Percentiles rank a stretch among this genome's conserved stretches.
Evolutionary conservation across 2,888 invertebrate genomes (phyloP).

Genomic region (Synergus umbraculus): DNA sequence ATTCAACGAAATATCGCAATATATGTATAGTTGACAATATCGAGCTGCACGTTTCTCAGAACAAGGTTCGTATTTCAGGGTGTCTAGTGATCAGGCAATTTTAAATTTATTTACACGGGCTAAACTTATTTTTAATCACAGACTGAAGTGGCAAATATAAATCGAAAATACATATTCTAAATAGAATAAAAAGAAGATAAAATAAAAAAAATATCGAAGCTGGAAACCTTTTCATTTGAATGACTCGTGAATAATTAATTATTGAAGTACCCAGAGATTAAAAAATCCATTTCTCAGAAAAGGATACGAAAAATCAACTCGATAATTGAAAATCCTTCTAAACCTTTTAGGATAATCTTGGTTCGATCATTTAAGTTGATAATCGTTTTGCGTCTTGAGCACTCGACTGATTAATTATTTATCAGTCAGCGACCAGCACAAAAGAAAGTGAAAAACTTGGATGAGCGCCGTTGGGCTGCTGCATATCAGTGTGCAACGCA

Average conservation of each 20-base stretch:
- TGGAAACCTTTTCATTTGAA: background rate
- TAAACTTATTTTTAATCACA: too few relatives aligned
- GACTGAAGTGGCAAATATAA: too few relatives aligned
- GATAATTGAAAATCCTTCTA: background rate
- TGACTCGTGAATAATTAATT: background rate
- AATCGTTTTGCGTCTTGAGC: background rate
- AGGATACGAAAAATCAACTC: background rate
- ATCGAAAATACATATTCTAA: too few relatives aligned
- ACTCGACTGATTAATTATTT: background rate
- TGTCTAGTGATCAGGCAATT: too few relatives aligned
- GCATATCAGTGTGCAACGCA: slow-evolving; percentile 47
- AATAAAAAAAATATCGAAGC: background rate
- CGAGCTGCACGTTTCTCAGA: background rate
- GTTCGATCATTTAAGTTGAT: background rate
- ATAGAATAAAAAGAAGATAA: too few relatives aligned
- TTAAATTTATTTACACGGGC: too few relatives aligned
- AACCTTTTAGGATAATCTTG: background rate
- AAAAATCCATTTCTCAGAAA: background rate
- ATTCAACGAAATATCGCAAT: slow-evolving; percentile 49
- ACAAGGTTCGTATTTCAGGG: too few relatives aligned
- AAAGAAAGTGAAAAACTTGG: slow-evolving; percentile 43
- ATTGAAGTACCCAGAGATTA: background rate
- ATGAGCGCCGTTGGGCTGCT: slow-evolving; percentile 46
- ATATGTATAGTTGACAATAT: slow-evolving; percentile 34
- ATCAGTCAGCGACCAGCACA: slow-evolving; percentile 11